A percentile compares a stretch with the other conserved stretches of the same genome.
Evolutionary conservation across 2,888 invertebrate species (phyloP).

Genomic region (Netelia melanura): DNA sequence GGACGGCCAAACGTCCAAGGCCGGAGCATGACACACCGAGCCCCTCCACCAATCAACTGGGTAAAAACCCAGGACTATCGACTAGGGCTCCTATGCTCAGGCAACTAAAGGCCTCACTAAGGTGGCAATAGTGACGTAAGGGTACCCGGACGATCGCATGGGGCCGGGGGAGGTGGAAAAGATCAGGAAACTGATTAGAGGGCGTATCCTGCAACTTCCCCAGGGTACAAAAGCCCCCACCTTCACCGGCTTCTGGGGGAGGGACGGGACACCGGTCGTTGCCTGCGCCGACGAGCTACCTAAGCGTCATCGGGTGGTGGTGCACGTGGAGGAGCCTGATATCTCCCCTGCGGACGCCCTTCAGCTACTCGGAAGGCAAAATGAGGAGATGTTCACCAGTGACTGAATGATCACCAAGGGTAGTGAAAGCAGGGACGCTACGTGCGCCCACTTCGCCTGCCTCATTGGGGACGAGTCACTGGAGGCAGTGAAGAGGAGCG

Average conservation of each 20-base stretch:
- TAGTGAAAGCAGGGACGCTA: too few relatives aligned
- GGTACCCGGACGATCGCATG: neutral
- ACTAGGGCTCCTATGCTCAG: neutral
- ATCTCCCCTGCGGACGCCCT: too few relatives aligned
- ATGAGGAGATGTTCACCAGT: too few relatives aligned
- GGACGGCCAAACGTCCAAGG: neutral
- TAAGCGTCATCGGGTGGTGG: too few relatives aligned
- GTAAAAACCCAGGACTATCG: neutral
- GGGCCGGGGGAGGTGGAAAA: neutral
- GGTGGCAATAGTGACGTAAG: neutral
- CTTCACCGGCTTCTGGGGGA: constrained; percentile 19
- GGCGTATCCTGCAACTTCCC: neutral
- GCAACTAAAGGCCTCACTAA: neutral
- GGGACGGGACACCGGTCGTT: neutral
- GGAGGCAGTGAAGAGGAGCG: too few relatives aligned
- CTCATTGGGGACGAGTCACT: too few relatives aligned
- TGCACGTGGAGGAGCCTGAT: too few relatives aligned
- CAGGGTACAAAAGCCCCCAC: neutral
- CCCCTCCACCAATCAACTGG: neutral
- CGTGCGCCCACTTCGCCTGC: too few relatives aligned
- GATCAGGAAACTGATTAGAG: neutral
- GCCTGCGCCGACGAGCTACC: neutral
- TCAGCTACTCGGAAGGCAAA: too few relatives aligned
- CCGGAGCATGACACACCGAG: constrained; percentile 8
- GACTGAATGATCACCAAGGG: too few relatives aligned